These are phyloP conservation scores for Aramus guarauna DNA, from an alignment of 2,113 vertebrate genomes.

Conservation along the genomic window DNA sequence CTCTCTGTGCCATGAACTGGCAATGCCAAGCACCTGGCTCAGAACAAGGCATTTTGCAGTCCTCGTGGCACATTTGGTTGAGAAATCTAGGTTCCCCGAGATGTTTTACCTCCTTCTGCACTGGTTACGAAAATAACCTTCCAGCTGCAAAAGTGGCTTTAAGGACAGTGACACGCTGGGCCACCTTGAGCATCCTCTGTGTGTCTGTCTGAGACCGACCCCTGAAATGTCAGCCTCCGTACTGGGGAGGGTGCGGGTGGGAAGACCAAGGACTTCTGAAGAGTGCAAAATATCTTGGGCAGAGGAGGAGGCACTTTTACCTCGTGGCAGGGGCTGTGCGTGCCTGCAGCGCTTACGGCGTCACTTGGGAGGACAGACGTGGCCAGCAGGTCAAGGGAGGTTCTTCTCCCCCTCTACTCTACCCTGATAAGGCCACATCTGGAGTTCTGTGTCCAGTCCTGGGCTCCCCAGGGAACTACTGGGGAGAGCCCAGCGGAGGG, in stretches of 20 bases:
- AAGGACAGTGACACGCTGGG: not conserved
- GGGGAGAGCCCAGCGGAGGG: too few relatives aligned
- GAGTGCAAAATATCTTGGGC: not conserved
- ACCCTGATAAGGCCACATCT: too few relatives aligned
- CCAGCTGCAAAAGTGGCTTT: not conserved
- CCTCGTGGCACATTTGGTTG: not conserved
- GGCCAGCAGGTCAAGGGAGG: too few relatives aligned
- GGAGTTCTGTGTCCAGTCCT: too few relatives aligned
- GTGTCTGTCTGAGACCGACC: not conserved
- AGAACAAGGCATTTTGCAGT: not conserved
- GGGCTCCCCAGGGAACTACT: too few relatives aligned
- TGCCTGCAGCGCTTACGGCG: not conserved
- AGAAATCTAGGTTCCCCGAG: not conserved
- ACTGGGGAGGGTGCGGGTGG: too few relatives aligned
- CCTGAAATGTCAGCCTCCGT: not conserved
- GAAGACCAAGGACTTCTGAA: not conserved
- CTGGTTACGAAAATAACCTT: not conserved
- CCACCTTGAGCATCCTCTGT: not conserved
- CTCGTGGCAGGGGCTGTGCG: not conserved
- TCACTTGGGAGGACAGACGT: fast-evolving
- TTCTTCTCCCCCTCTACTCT: too few relatives aligned
- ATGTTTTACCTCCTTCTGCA: not conserved
- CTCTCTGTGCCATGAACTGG: not conserved
- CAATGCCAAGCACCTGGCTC: not conserved
- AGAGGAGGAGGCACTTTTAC: not conserved